Percentiles rank a stretch among this genome's conserved stretches.
Conservation (phyloP, 2,797 vertebrate species). For the Distichodus sexfasciatus region DNA sequence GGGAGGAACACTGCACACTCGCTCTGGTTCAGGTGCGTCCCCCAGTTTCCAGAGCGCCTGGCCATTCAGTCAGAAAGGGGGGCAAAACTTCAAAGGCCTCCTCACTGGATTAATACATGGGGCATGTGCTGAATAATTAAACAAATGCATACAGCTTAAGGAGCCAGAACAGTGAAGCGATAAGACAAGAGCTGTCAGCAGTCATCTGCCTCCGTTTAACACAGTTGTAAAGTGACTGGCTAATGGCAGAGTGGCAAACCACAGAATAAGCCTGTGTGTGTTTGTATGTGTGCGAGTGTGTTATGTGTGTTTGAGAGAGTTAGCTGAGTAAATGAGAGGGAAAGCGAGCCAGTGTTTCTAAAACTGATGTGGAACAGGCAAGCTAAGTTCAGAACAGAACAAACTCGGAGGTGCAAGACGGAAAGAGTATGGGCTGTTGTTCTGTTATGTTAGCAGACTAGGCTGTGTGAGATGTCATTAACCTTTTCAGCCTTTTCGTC, state of each 20-base stretch:
- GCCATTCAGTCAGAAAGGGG: slow-evolving; percentile 7
- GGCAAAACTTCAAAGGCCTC: slow-evolving; percentile 29
- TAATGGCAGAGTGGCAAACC: slow-evolving; percentile 65
- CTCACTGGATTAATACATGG: slow-evolving; percentile 6
- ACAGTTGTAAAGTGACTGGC: slow-evolving; percentile 60
- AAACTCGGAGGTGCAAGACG: not conserved
- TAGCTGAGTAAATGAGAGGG: slow-evolving; percentile 65
- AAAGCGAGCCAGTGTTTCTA: slow-evolving; percentile 51
- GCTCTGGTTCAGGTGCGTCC: slow-evolving; percentile 9
- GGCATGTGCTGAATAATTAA: slow-evolving; percentile 24
- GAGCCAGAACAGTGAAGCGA: not conserved
- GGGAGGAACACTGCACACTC: not conserved
- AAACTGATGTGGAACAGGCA: slow-evolving; percentile 53
- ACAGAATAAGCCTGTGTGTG: slow-evolving; percentile 50
- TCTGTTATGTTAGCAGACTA: not conserved
- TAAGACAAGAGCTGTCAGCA: slow-evolving; percentile 26
- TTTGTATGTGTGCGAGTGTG: not conserved
- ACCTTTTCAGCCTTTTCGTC: not conserved
- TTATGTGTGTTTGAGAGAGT: slow-evolving; percentile 52
- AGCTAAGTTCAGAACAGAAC: not conserved
- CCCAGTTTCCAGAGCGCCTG: not conserved
- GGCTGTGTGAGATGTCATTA: not conserved
- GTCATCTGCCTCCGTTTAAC: slow-evolving; percentile 44
- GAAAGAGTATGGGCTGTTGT: not conserved
- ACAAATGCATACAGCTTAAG: slow-evolving; percentile 11